A percentile compares a stretch with the other conserved stretches of the same genome.
phyloP scores from a whole-genome alignment of 2,113 vertebrate genomes.

The Oreochromis aureus region DNA sequence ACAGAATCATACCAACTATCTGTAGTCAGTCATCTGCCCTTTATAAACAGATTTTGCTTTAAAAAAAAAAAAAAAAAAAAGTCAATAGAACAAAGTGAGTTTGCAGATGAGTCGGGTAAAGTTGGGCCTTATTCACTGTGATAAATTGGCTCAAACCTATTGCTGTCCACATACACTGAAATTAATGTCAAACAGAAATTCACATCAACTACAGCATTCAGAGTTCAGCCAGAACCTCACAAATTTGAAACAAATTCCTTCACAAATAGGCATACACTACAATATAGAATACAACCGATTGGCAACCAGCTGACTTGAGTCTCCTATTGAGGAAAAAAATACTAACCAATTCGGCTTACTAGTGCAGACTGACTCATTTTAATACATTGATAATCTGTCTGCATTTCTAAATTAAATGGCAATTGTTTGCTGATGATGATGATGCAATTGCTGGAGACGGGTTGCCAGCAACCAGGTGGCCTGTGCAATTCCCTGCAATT shows the following conservation, averaged over 20 bases:
- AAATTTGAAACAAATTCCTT: not conserved
- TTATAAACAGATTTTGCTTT: too few relatives aligned
- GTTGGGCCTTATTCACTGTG: not conserved
- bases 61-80: not conserved
- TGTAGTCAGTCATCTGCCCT: not conserved
- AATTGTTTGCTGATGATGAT: not conserved
- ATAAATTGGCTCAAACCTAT: not conserved
- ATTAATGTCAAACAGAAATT: not conserved
- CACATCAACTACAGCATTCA: not conserved
- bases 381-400: rapidly evolving
- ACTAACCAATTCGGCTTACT: too few relatives aligned
- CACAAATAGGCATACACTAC: not conserved
- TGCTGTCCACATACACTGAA: not conserved
- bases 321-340: not conserved
- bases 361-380: not conserved
- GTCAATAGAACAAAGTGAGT: not conserved
- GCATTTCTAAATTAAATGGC: not conserved
- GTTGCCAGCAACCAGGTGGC: not conserved
- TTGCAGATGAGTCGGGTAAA: not conserved
- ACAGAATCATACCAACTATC: not conserved
- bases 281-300: not conserved
- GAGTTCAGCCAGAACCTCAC: not conserved
- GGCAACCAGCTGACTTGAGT: not conserved
- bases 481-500: not conserved
- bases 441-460: not conserved